Base-by-base conservation (phyloP, 2,888 invertebrate species). In the Melanargia galathea region DNA sequence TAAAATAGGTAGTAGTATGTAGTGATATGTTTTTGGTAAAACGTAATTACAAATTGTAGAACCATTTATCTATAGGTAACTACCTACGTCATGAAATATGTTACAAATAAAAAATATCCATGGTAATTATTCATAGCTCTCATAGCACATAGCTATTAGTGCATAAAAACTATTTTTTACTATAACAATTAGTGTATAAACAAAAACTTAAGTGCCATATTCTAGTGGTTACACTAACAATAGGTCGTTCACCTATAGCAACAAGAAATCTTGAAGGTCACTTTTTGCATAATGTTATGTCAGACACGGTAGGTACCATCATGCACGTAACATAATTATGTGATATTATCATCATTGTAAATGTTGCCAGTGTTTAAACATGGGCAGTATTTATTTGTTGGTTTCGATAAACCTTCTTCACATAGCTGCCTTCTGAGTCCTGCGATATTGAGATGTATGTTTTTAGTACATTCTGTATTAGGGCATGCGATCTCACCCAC, bases 191-290 rank as follows among this genome's bases (percentile, higher is more conserved):
- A 51, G 10, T 13, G 2, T 52, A 35, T 35, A 7, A 33, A 18
- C 22, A 35, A 52, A 52, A 35, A 52, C 35, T 13, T 20, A 20
- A 52, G 13, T 35, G 43, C 38, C n/a, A 26, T 40, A 40, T 24
- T 40, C 16, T 11, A 16, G 6, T 26, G 55, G 43, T 24, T 43
- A 26, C 24, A 40, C 26, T 16, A 24, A 73, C 82, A 79, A 79
- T 82, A 75, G 83, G 78, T 85, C 82, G 65, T 84, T 84, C 77
- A 85, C 83, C 83, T 66, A 72, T 70, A 66, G 70, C 68, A 71
- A 16, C 69, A 70, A 69, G 66, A 70, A 69, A 68, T 71, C 60
- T 59, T 70, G 76, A 81, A 84, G 85, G 83, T 79, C 76, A 71
- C 66, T 80, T 80, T 78, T 77, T 74, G 70, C 68, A 65, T 65